These are phyloP conservation scores for Teleopsis dalmanni DNA, from an alignment of 1,140 invertebrate species.

Conservation along the genomic window DNA sequence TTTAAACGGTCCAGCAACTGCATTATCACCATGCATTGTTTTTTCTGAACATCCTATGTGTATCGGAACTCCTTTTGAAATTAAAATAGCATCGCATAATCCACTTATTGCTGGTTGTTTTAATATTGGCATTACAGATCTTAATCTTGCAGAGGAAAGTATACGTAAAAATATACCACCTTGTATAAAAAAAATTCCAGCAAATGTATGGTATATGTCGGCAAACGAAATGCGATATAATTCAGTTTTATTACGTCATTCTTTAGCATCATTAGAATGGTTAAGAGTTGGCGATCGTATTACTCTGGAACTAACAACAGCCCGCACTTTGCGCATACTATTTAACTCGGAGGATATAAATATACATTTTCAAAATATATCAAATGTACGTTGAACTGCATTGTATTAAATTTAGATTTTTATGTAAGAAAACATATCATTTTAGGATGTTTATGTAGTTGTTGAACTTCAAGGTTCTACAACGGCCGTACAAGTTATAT, in stretches of 20 bases:
- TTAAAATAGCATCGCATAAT: slow-evolving; percentile 38
- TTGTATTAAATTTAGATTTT: neutral
- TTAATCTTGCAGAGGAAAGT: slow-evolving; percentile 38
- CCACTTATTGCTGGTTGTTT: slow-evolving; percentile 41
- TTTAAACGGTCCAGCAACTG: slow-evolving; percentile 25
- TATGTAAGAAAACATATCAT: neutral
- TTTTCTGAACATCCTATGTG: slow-evolving; percentile 39
- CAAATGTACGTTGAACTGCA: slow-evolving; percentile 52
- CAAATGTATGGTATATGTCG: slow-evolving; percentile 45
- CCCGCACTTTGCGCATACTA: slow-evolving; percentile 54
- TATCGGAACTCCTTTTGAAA: slow-evolving; percentile 40
- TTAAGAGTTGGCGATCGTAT: slow-evolving; percentile 66
- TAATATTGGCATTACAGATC: slow-evolving; percentile 39
- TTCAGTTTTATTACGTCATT: slow-evolving; percentile 53
- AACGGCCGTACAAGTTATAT: slow-evolving; percentile 56
- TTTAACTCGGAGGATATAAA: slow-evolving; percentile 80
- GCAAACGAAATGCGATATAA: slow-evolving; percentile 60
- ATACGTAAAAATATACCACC: slow-evolving; percentile 38
- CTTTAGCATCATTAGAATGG: slow-evolving; percentile 70
- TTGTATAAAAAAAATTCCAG: slow-evolving; percentile 35
- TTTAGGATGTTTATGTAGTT: slow-evolving; percentile 63
- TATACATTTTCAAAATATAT: slow-evolving; percentile 68
- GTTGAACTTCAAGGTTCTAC: slow-evolving; percentile 67
- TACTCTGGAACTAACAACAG: slow-evolving; percentile 56
- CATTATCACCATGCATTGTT: slow-evolving; percentile 36